Percentiles rank a stretch among this genome's conserved stretches.
Evolutionary conservation across 2,888 invertebrate genomes (phyloP).

Genomic region (Halictus ligatus): DNA sequence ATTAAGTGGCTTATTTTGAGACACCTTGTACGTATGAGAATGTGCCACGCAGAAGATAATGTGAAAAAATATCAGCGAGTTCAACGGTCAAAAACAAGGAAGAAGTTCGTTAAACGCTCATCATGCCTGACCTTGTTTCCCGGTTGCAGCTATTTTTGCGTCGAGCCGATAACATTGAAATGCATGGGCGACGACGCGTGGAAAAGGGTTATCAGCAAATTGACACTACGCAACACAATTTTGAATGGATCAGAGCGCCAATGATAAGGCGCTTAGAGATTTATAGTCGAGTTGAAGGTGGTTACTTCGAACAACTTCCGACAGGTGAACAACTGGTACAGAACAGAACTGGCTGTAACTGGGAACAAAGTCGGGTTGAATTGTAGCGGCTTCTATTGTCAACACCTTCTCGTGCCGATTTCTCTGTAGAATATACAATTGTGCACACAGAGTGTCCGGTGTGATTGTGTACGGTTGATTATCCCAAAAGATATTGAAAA

Average conservation of each 20-base stretch:
- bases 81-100: background rate
- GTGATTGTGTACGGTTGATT: background rate
- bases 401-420: background rate
- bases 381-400: background rate
- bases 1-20: background rate
- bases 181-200: background rate
- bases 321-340: background rate
- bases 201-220: background rate
- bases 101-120: background rate
- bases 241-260: background rate
- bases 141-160: background rate
- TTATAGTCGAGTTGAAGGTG: background rate
- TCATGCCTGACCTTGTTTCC: background rate
- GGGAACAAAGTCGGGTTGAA: background rate
- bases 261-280: constrained; percentile 8
- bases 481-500: background rate
- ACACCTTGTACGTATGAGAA: background rate
- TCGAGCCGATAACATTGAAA: background rate
- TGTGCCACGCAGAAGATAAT: background rate
- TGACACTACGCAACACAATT: background rate
- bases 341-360: background rate
- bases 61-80: background rate
- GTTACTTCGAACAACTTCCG: constrained; percentile 1
- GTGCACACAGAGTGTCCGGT: background rate
- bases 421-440: background rate